A percentile compares a stretch with the other conserved stretches of the same genome.
Conservation (phyloP, 2,797 vertebrate species). For the Balearica regulorum region DNA sequence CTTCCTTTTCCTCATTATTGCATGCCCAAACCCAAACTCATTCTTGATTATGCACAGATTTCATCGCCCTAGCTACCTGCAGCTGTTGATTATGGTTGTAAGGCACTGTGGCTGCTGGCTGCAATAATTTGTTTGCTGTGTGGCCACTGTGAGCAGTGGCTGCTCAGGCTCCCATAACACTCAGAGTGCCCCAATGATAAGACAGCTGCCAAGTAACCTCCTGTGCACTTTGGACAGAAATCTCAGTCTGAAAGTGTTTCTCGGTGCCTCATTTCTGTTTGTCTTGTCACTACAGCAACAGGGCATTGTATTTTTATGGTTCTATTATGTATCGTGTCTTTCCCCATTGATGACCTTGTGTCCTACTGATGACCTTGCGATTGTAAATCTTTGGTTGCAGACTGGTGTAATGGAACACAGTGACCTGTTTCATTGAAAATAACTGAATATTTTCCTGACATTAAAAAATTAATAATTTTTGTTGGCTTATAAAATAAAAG, state of each 20-base stretch:
- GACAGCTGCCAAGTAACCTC: neutral
- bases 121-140: neutral
- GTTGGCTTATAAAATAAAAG: no score
- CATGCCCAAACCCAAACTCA: neutral
- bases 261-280: neutral
- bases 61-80: neutral
- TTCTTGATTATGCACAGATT: neutral
- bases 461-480: neutral
- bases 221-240: neutral
- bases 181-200: neutral
- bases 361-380: neutral
- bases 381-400: neutral
- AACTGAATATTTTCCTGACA: neutral
- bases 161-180: neutral
- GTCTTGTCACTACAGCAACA: slow-evolving; percentile 5
- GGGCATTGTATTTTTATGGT: neutral
- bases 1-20: neutral
- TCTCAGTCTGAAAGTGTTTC: neutral
- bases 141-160: neutral
- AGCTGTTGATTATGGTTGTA: neutral
- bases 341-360: neutral
- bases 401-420: neutral
- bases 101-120: neutral
- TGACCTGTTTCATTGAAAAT: neutral
- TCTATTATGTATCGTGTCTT: neutral